Evolutionary conservation across 1,140 invertebrate genomes (phyloP), one percentile per base, ranked within the genome.

Genomic region (Trichonephila clavata): DNA sequence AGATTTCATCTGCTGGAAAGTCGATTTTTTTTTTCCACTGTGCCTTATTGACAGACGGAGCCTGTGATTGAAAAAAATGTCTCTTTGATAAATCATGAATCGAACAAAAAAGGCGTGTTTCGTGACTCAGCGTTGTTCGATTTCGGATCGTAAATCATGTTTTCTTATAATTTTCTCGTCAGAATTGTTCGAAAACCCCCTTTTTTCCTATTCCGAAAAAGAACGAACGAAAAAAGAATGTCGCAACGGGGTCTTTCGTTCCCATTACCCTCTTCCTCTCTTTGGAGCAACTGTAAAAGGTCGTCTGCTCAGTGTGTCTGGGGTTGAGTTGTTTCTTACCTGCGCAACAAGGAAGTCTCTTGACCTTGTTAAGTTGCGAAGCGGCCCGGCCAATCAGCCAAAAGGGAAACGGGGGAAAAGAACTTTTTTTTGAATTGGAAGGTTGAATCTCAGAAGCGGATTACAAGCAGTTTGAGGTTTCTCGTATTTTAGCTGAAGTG

Each of bases 271-370:
- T 81, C 32, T 81, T 50, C 60, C 65, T 68, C 65, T 21, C 24
- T 27, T 50, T 50, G 50, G 50, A 13, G 50, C 50, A 50, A 81
- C 32, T 59, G n/a, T 57, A 20, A 83, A 83, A 83, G 50, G 50
- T 83, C 50, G 81, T 83, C 81, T 83, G 81, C 81, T n/a, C n/a
- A 83, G 81, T 24, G 81, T 59, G 24, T 77, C 71, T 57, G n/a
- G 81, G 21, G 81, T 59, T 50, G 81, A 83, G 81, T 83, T 83
- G 81, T n/a, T 83, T 83, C 81, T 59, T 57, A 83, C 81, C 81
- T 83, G 81, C 50, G 20, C 81, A 83, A 13, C 81, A 50, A 83
- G 81, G 81, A 83, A 83, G 43, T 83, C 81, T 83, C 81, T 83
- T 83, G 81, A 83, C 81, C 81, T 83, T 83, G 43, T 83, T 83